A percentile compares a stretch with the other conserved stretches of the same genome.
These are phyloP conservation scores for Notarius quadriscutis DNA, from an alignment of 2,113 vertebrate genomes.

Conservation along the genomic window DNA sequence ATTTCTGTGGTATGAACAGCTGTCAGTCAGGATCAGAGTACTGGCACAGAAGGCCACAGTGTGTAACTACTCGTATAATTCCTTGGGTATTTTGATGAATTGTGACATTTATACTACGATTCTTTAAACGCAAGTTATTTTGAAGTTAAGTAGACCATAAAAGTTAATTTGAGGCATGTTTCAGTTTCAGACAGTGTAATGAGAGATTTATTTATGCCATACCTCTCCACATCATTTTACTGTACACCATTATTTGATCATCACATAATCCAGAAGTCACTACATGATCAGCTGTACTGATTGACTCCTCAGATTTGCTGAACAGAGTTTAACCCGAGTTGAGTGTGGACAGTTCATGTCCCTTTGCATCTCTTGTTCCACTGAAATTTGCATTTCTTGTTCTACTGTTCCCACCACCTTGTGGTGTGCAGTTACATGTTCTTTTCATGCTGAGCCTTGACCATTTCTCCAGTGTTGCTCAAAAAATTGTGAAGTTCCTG, in stretches of 20 bases:
- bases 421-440: background rate
- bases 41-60: background rate
- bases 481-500: background rate
- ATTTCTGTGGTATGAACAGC: background rate
- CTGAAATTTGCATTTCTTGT: background rate
- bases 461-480: background rate
- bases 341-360: too few species aligned
- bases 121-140: background rate
- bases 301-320: too few species aligned
- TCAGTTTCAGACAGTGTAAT: background rate
- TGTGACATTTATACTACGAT: background rate
- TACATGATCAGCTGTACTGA: background rate
- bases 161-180: background rate
- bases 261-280: background rate
- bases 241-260: background rate
- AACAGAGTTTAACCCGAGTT: background rate
- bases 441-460: background rate
- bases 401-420: too few species aligned
- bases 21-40: background rate
- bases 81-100: background rate
- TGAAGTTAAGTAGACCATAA: background rate
- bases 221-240: background rate
- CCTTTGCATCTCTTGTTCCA: too few species aligned
- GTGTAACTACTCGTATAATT: background rate
- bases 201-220: background rate